These are phyloP conservation scores for Noctua comes DNA, from an alignment of 2,888 invertebrate species.

Conservation along the genomic window DNA sequence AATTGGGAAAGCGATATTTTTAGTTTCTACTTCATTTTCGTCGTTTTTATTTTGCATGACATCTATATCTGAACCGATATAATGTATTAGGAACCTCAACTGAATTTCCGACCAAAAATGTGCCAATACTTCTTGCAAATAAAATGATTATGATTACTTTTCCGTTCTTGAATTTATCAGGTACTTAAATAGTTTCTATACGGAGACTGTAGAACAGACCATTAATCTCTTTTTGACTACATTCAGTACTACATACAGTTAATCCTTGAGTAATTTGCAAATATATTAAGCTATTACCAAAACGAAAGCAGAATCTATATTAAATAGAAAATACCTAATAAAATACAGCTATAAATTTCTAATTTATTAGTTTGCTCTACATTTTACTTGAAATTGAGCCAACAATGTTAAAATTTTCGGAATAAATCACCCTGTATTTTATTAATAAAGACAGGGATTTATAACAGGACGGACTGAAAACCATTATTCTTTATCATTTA, in stretches of 20 bases:
- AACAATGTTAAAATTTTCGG: slow-evolving; percentile 20
- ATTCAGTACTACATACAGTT: too few species aligned
- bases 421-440: slow-evolving; percentile 37
- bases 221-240: too few species aligned
- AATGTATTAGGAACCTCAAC: too few species aligned
- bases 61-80: too few species aligned
- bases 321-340: neutral
- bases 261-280: neutral
- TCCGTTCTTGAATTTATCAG: neutral
- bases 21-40: too few species aligned
- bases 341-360: slow-evolving; percentile 18
- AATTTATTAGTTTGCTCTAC: slow-evolving; percentile 33
- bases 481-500: slow-evolving; percentile 54
- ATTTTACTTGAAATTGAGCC: slow-evolving; percentile 33
- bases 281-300: neutral
- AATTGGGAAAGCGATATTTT: neutral
- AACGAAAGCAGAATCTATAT: neutral
- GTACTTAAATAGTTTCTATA: neutral
- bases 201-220: neutral
- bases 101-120: too few species aligned
- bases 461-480: slow-evolving; percentile 28
- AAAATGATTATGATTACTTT: neutral
- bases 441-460: slow-evolving; percentile 47
- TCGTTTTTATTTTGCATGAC: neutral
- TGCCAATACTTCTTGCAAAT: too few species aligned